Evolutionary conservation across 2,888 invertebrate species (phyloP).

Genomic region (Melipona bicolor): DNA sequence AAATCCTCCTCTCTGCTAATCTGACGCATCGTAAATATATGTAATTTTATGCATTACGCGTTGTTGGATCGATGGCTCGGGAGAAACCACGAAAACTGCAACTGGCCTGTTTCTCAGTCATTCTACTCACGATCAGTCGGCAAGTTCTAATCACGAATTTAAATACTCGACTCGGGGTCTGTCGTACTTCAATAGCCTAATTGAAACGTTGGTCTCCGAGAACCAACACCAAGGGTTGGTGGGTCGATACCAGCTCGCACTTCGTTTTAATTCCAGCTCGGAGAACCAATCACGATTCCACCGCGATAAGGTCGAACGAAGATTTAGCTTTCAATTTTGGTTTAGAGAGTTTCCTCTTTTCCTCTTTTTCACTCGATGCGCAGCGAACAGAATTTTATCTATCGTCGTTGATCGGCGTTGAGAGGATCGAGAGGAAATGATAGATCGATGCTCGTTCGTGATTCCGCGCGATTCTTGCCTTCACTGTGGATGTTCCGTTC

Average conservation of each 20-base stretch:
- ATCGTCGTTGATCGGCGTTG: background rate
- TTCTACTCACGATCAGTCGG: no score
- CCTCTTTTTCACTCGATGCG: no score
- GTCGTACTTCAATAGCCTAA: background rate
- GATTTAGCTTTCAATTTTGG: constrained; percentile 2
- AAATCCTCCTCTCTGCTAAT: no score
- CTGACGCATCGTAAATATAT: no score
- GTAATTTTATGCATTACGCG: no score
- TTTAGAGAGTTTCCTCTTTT: no score
- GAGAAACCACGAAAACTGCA: background rate
- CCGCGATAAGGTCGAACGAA: background rate
- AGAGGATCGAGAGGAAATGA: background rate
- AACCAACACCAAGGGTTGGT: background rate
- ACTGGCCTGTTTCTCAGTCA: background rate
- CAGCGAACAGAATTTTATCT: no score
- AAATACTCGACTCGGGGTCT: background rate
- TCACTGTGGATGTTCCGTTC: background rate
- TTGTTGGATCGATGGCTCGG: no score
- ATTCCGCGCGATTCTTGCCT: constrained; percentile 39
- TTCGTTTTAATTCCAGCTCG: background rate
- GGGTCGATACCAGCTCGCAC: background rate
- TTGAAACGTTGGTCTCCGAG: background rate
- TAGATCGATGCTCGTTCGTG: no score
- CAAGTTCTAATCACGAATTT: background rate
- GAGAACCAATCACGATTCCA: background rate